Conservation (phyloP, 2,888 invertebrate species). For the Tetragonisca angustula region DNA sequence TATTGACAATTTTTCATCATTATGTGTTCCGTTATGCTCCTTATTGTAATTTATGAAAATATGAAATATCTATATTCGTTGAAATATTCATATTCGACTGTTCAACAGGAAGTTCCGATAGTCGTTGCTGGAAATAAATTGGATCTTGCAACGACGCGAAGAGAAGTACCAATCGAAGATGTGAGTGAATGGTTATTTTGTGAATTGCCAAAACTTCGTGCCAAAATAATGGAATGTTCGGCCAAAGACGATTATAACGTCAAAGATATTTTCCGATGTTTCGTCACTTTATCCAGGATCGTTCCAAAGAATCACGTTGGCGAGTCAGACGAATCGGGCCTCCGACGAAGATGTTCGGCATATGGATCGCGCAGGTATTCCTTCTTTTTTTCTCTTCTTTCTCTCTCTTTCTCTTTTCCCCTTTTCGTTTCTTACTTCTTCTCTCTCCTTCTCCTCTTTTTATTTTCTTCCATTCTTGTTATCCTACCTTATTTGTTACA, state of each 20-base stretch:
- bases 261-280: slow-evolving; percentile 91
- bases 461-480: background rate
- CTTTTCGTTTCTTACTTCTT: background rate
- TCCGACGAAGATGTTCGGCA: slow-evolving; percentile 91
- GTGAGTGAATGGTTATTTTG: slow-evolving; percentile 93
- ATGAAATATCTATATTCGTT: background rate
- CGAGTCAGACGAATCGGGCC: slow-evolving; percentile 86
- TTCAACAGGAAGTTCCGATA: slow-evolving; percentile 90
- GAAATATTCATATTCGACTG: background rate
- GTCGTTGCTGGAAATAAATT: slow-evolving; percentile 94
- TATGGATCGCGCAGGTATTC: slow-evolving; percentile 85
- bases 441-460: background rate
- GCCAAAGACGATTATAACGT: slow-evolving; percentile 92
- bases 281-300: slow-evolving; percentile 91
- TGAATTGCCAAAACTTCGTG: slow-evolving; percentile 90
- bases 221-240: slow-evolving; percentile 91
- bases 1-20: too few species aligned
- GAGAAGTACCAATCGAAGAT: slow-evolving; percentile 91
- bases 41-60: background rate
- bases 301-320: slow-evolving; percentile 85
- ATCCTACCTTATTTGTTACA: background rate
- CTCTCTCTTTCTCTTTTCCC: background rate
- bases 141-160: slow-evolving; percentile 89
- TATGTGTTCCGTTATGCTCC: too few species aligned
- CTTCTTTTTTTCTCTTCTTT: background rate